These are phyloP conservation scores for Bombus cullumanus DNA, from an alignment of 1,140 invertebrate species.

Conservation along the genomic window DNA sequence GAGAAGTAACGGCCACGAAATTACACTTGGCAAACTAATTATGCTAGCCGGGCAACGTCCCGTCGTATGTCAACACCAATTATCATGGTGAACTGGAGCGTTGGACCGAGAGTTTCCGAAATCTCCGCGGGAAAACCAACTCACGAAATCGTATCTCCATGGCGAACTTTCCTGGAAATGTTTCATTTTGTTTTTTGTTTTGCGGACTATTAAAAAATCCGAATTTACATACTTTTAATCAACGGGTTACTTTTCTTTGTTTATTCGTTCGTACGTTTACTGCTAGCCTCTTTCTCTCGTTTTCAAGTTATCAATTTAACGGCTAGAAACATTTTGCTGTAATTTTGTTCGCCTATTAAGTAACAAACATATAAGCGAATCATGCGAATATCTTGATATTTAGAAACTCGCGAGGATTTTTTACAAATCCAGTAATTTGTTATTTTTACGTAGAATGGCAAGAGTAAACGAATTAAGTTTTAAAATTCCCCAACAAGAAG, in stretches of 20 bases:
- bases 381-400: no score
- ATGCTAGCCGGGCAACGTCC: background rate
- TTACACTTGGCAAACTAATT: slow-evolving; percentile 41
- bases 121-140: background rate
- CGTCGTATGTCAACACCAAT: slow-evolving; percentile 19
- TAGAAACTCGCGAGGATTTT: no score
- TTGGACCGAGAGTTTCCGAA: background rate
- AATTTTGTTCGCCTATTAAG: background rate
- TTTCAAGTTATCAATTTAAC: no score
- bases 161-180: background rate
- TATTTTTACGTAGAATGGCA: no score
- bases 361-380: no score
- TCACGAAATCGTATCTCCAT: no score
- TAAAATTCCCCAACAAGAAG: no score
- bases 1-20: slow-evolving; percentile 25
- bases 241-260: background rate
- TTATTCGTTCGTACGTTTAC: background rate
- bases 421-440: no score
- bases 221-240: background rate
- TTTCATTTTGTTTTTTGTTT: background rate
- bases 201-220: background rate
- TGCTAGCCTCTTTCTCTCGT: rapidly evolving
- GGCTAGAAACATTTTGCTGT: no score
- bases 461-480: no score
- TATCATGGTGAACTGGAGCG: background rate